phyloP scores from a whole-genome alignment of 2,888 invertebrate species.

The Harmothoe impar region DNA sequence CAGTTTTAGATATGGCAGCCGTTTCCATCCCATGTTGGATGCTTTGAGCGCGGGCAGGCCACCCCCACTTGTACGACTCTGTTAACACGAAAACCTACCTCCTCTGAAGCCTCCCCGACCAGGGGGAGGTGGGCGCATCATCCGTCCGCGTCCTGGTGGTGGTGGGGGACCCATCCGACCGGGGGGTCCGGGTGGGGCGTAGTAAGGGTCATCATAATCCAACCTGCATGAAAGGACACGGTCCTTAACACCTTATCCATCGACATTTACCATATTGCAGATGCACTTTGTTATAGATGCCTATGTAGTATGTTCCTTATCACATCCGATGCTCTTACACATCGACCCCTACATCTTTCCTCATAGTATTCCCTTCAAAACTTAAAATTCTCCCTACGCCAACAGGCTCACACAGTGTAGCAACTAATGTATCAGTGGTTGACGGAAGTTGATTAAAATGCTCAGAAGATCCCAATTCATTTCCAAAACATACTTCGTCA shows the following conservation, averaged over 20 bases:
- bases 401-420: no score
- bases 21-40: neutral
- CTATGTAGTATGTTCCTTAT: no score
- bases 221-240: slow-evolving; percentile 44
- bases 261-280: no score
- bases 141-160: slow-evolving; percentile 71
- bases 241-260: neutral
- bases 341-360: no score
- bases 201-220: slow-evolving; percentile 58
- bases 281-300: no score
- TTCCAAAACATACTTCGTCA: no score
- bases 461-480: no score
- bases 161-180: slow-evolving; percentile 68
- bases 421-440: no score
- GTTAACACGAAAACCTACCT: slow-evolving; percentile 51
- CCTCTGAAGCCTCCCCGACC: slow-evolving; percentile 63
- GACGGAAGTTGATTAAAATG: no score
- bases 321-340: no score
- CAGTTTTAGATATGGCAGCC: slow-evolving; percentile 42
- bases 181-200: slow-evolving; percentile 59
- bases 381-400: no score
- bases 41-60: slow-evolving; percentile 28
- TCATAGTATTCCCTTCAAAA: no score
- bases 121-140: slow-evolving; percentile 72
- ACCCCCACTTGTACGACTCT: slow-evolving; percentile 43